Base-by-base conservation (phyloP, 2,888 invertebrate genomes). In the Hanleya hanleyi region DNA sequence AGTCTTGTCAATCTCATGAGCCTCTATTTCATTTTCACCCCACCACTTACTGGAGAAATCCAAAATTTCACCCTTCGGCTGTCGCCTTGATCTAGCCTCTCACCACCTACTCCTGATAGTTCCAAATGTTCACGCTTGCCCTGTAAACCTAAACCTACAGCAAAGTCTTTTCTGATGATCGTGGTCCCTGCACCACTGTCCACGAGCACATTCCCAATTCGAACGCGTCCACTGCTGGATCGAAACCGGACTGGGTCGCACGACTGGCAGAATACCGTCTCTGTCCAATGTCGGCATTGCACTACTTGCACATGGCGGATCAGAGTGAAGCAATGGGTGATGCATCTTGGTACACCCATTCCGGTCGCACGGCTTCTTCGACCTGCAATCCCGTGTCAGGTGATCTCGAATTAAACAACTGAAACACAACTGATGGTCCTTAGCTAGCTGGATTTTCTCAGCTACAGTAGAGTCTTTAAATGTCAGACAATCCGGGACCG, bases 1-100 rank as follows among this genome's bases (percentile, higher is more conserved):
- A 6, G 62, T 62, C 5, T 62, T 26, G 62, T 62, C 62, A 26
- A 62, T 62, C 62, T 62, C 33, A 62, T 62, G 62, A 29, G 62
- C 62, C 18, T 62, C 62, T 62, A 62, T 33, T 18, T 62, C 32
- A 29, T 7, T 7, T 18, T 62, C 62, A n/a, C 33, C 26, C 5
- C 18, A 12, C 41, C 18, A 12, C 9, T 41, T 41, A 18, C 9
- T 9, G 41, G 9, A 9, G 9, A 18, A 41, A 41, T 41, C 41
- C 41, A 41, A 41, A 41, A 41, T 18, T 41, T 41, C 9, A 41
- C 41, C 18, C 41, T 41, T 12, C 41, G 41, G 41, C 41, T 9
- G 41, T 41, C 41, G 41, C 9, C 9, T 41, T 41, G 41, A 12
- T 9, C 41, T 12, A 12, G 18, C 9, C 41, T 12, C 41, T 26